Evolutionary conservation across 1,140 invertebrate species (phyloP), one percentile per base, ranked within the genome.

Genomic region (Rhizoglyphus robini): DNA sequence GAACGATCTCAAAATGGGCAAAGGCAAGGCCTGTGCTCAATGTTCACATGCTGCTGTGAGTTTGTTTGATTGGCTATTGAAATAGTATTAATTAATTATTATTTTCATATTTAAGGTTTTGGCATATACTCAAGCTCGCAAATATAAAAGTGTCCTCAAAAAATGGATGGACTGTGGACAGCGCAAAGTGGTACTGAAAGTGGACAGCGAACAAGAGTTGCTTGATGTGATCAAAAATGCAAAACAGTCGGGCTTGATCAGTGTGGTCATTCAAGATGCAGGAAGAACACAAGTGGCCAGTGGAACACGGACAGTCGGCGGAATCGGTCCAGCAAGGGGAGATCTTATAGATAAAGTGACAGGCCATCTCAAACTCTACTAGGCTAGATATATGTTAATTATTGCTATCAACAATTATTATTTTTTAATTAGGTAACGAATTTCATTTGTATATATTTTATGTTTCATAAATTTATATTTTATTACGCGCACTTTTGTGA

Each of bases 11-110:
- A 87, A 88, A 75, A 96, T 96, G 91, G 84, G 86, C 23, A 94
- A 91, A 81, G 92, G 92, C 18, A 96, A 96, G 81, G 83, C 90
- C 49, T 90, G 88, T 32, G 88, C 91, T 3, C 92, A 94, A 75
- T 94, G 90, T 79, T 83, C 85, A 47, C 92, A 96, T 79, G 92
- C 88, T 58, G 86, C 91, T 5, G 73, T 78, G 8, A 11, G 63
- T 64, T 23, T 48, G n/a, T 64, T 60, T 46, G 11, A 32, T 27
- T 5, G 25, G 11, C 30, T n/a, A 60, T 34, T 61, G 31, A 34
- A 2, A 2, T 23, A 54, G 23, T n/a, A n/a, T 51, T n/a, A 13
- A 15, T 4, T 51, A 51, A 51, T 51, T 46, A 41, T 47, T 60
- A 13, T 63, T 41, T 58, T n/a, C 4, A 29, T 63, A 27, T 15